Conservation (phyloP, 2,888 invertebrate genomes). For the Yponomeuta malinellus region DNA sequence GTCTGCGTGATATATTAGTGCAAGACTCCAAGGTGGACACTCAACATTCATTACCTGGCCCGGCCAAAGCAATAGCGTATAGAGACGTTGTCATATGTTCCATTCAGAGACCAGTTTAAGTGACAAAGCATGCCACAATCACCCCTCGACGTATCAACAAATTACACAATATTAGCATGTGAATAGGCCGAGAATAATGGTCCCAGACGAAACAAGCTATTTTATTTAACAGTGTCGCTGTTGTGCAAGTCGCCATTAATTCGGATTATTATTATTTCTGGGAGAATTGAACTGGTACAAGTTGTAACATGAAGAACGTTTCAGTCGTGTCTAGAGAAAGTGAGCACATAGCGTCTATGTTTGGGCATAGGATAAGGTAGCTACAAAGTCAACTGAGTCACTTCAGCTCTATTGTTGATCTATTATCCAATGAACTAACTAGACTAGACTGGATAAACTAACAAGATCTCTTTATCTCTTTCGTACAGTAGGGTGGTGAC, state of each 20-base stretch:
- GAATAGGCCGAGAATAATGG: conserved; percentile 46
- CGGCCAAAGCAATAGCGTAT: conserved; percentile 42
- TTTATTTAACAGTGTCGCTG: conserved; percentile 59
- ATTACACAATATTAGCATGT: conserved; percentile 72
- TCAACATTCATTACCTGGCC: conserved; percentile 39
- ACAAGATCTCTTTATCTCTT: too few species aligned
- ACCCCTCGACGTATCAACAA: conserved; percentile 73
- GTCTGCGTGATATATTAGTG: conserved; percentile 54
- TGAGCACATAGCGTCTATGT: neutral
- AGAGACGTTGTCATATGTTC: conserved; percentile 65
- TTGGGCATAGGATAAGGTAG: too few species aligned
- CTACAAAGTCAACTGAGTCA: too few species aligned
- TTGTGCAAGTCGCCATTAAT: conserved; percentile 39
- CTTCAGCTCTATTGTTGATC: too few species aligned
- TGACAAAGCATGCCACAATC: conserved; percentile 68
- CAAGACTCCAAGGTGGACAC: conserved; percentile 26
- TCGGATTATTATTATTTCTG: conserved; percentile 28
- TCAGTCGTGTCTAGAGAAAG: conserved; percentile 16
- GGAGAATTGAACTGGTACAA: conserved; percentile 17
- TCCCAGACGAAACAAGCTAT: conserved; percentile 54
- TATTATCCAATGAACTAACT: too few species aligned
- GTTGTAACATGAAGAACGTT: conserved; percentile 28
- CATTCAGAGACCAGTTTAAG: conserved; percentile 55
- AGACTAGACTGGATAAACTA: too few species aligned
- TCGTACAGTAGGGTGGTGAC: too few species aligned